Percentiles rank a stretch among this genome's conserved stretches.
Evolutionary conservation across 2,797 vertebrate genomes (phyloP).

Genomic region (Pangasius sanitwongsei): DNA sequence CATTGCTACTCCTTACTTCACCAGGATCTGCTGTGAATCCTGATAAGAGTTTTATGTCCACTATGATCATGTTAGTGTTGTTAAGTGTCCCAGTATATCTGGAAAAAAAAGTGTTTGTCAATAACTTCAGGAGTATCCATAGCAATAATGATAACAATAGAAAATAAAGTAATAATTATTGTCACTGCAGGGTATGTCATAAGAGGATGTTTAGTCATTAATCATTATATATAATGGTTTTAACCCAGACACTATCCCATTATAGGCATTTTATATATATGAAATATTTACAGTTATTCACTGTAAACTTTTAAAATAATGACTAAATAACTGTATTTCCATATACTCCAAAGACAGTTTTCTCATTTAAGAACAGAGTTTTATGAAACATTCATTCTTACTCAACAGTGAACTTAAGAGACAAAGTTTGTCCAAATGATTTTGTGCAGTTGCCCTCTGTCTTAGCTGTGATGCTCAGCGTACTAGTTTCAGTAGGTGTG

Average conservation of each 20-base stretch:
- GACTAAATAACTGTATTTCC: not conserved
- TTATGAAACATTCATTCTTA: not conserved
- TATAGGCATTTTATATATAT: not conserved
- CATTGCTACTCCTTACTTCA: constrained; percentile 3
- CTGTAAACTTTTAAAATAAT: not conserved
- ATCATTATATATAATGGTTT: not conserved
- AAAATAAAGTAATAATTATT: not conserved
- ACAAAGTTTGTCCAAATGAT: too few species aligned
- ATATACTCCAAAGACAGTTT: not conserved
- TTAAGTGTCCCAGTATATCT: constrained; percentile 42
- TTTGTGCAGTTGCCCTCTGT: too few species aligned
- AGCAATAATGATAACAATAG: not conserved
- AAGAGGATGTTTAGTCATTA: not conserved
- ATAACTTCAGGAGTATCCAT: not conserved
- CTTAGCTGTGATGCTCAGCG: too few species aligned
- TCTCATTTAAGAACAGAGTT: not conserved
- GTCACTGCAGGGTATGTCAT: not conserved
- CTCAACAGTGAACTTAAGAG: too few species aligned
- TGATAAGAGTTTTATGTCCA: constrained; percentile 54
- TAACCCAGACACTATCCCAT: not conserved
- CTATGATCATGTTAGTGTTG: constrained; percentile 55
- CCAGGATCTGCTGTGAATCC: constrained; percentile 51
- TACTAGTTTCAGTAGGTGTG: too few species aligned
- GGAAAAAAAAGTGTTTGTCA: not conserved
- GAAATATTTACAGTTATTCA: not conserved